These are phyloP conservation scores for Limnodromus scolopaceus DNA, from an alignment of 2,797 vertebrate genomes.

Conservation along the genomic window DNA sequence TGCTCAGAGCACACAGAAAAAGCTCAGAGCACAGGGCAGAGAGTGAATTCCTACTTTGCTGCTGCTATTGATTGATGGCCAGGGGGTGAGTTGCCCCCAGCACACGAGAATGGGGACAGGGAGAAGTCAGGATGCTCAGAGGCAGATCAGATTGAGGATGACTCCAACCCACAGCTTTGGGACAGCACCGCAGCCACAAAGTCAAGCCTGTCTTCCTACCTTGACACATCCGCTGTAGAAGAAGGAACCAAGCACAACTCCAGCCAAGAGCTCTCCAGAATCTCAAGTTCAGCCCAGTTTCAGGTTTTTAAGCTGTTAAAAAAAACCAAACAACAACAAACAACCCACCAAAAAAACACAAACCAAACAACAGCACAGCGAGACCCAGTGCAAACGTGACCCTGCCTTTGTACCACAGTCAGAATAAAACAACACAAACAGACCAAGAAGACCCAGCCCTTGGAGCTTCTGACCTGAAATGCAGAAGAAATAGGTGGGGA, in stretches of 20 bases:
- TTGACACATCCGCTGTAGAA: background rate
- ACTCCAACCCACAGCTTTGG: background rate
- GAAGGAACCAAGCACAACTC: background rate
- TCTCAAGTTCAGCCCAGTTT: background rate
- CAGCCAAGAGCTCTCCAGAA: background rate
- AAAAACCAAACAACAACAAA: background rate
- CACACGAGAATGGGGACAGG: background rate
- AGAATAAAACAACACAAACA: background rate
- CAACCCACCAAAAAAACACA: rapidly evolving
- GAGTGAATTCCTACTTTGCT: background rate
- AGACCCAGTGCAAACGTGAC: background rate
- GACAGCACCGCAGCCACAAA: background rate
- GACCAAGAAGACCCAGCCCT: background rate
- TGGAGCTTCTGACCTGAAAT: background rate
- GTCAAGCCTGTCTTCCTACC: background rate
- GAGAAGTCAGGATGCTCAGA: background rate
- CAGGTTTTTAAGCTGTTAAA: background rate
- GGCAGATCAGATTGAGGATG: background rate
- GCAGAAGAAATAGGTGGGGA: background rate
- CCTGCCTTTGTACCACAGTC: background rate
- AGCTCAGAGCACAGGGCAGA: background rate
- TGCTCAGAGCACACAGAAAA: background rate
- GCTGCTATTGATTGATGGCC: background rate
- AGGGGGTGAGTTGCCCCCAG: background rate
- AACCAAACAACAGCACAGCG: background rate